Evolutionary conservation across 64 coral and sea anemone species (phyloP), one percentile per base, ranked within the genome.

Genomic region (Astreopora myriophthalma): DNA sequence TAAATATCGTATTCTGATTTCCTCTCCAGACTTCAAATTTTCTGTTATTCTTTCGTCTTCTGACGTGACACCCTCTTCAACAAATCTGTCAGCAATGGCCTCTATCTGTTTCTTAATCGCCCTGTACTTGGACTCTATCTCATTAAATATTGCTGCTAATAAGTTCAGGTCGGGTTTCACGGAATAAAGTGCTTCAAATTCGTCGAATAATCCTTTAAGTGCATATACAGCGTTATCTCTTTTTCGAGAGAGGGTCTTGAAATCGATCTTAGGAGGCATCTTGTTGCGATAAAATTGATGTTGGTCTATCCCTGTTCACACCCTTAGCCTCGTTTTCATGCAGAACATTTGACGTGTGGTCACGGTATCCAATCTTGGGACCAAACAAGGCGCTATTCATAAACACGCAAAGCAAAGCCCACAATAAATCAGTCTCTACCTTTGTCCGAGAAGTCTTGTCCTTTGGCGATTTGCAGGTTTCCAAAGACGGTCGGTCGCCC

Each of bases 161-260:
- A 78, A 66, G 24, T 60, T 69, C 44, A 94, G 40, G 34, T 89
- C 86, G 46, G 86, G 92, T 74, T 89, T 94, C 60, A 87, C 49
- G 8, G 86, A 39, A 39, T 84, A 85, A 39, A 94, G 80, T 29
- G 73, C 52, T 84, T 94, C 86, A 78, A 89, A 94, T 89, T 94
- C 92, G 14, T 85, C 85, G 65, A 91, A 84, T 84, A 94, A 84
- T 68, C 89, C 92, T 7, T 94, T 34, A 74, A 94, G 48, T 86
- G 39, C 63, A 22, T 16, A 61, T 24, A 36, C 79, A 14, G 87
- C 72, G 64, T 86, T 95, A 12, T 90, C 55, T 39, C 44, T 79
- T 68, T 86, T 85, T n/a, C 16, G 61, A 0, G 40, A 39, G 52
- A 90, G 64, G 32, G 31, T 73, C 29, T 71, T 58, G 22, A 57